Base-by-base conservation (phyloP, 2,797 vertebrate species). In the Gallinago stenura region DNA sequence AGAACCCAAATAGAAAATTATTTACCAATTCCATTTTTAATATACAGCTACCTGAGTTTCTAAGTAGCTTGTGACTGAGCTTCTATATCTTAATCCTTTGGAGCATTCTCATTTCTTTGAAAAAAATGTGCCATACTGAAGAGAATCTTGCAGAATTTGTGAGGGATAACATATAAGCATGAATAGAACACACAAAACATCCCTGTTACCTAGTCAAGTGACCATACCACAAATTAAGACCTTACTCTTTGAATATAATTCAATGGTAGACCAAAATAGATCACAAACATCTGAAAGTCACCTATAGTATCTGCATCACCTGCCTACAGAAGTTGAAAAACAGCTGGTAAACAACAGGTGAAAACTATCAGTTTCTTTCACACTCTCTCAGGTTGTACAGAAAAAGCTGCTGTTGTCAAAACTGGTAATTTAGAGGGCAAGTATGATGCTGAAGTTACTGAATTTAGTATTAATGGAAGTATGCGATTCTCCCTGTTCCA, bases 341-440 rank as follows among this genome's bases (percentile, higher is more conserved):
- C 45, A 89, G 33, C 25, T 81, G 37, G 14, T 76, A 64, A 73
- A 31, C 15, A 54, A 33, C 9, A 64, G 25, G 30, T 60, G 21
- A 64, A 78, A 92, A 39, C 4, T 35, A 71, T 8, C 66, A 22
- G 18, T 26, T 76, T 15, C 56, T 35, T 62, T 89, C 69, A 61
- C 41, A 82, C 4, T n/a, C 58, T 50, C 16, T 64, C 31, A 37
- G 19, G 39, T 1, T 28, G 39, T 39, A 30, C 66, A 83, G 51
- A 70, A 69, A 54, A 78, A 28, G 19, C 35, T 46, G 18, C 25
- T 54, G n/a, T 3, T 73, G 45, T 39, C 68, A 60, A 20, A 62
- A 41, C 0, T 9, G 6, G 51, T 12, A 88, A 86, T 0, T 6
- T 17, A 80, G 15, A 20, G 12, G 24, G 5, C 8, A 66, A 79